phyloP scores from a whole-genome alignment of 2,113 vertebrate species.

The Melanerpes formicivorus region DNA sequence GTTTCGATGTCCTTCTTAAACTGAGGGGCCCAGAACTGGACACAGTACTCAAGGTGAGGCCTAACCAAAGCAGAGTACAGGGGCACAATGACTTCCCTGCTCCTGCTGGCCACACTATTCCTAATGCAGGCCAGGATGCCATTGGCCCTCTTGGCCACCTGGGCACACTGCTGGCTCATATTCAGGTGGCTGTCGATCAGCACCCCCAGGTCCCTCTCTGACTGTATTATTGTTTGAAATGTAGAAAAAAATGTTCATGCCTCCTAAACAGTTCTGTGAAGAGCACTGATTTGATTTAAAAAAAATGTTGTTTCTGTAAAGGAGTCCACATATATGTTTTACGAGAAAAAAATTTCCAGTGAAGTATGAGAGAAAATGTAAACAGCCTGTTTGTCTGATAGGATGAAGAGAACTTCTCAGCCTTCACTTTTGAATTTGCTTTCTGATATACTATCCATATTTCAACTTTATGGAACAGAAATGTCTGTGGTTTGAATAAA shows the following conservation, averaged over 20 bases:
- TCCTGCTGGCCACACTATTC: too few species aligned
- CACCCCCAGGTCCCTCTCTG: too few species aligned
- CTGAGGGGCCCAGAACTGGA: too few species aligned
- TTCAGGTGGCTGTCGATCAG: too few species aligned
- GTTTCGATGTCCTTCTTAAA: too few species aligned
- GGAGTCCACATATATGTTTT: background rate
- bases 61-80: too few species aligned
- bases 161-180: too few species aligned
- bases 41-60: too few species aligned
- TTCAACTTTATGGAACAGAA: slow-evolving; percentile 2
- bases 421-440: slow-evolving; percentile 10
- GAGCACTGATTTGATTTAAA: background rate
- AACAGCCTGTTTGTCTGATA: background rate
- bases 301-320: background rate
- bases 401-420: background rate
- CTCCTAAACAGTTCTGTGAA: background rate
- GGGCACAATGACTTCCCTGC: too few species aligned
- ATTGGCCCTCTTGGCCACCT: too few species aligned
- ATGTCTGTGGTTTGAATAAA: slow-evolving; percentile 15
- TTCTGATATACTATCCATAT: background rate
- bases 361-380: background rate
- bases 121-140: too few species aligned
- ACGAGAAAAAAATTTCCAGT: background rate
- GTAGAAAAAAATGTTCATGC: background rate
- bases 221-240: background rate